These are phyloP conservation scores for Teleiodes luculella DNA, from an alignment of 2,888 invertebrate genomes.

Conservation along the genomic window DNA sequence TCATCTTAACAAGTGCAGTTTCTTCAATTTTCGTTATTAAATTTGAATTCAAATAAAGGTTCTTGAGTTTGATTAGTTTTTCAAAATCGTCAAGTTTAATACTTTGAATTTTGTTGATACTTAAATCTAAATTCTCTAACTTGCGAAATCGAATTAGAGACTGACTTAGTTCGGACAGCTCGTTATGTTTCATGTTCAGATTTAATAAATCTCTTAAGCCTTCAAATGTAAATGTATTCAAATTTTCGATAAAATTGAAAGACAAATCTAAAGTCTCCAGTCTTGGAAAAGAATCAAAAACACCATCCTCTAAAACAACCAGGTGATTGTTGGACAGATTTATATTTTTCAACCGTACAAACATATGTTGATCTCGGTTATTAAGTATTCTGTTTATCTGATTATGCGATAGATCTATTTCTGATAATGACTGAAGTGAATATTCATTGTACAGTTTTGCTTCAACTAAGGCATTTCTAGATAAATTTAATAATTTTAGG, in stretches of 20 bases:
- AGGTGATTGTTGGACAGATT: conserved; percentile 51
- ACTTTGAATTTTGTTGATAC: conserved; percentile 39
- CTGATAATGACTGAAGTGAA: conserved; percentile 31
- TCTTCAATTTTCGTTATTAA: conserved; percentile 35
- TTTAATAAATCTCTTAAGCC: conserved; percentile 41
- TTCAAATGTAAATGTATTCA: conserved; percentile 46
- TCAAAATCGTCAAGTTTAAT: conserved; percentile 40
- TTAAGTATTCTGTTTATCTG: conserved; percentile 36
- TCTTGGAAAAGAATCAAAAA: conserved; percentile 38
- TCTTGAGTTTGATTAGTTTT: conserved; percentile 34
- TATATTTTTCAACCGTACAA: conserved; percentile 32
- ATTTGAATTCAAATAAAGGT: conserved; percentile 47
- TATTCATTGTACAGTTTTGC: conserved; percentile 38
- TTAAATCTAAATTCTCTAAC: conserved; percentile 40
- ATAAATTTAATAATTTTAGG: conserved; percentile 40
- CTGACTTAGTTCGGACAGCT: conserved; percentile 41
- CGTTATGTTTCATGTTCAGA: conserved; percentile 47
- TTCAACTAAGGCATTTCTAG: conserved; percentile 35
- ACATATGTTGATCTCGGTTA: conserved; percentile 22
- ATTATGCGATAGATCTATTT: conserved; percentile 52
- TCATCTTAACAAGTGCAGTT: conserved; percentile 34
- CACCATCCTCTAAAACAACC: conserved; percentile 35
- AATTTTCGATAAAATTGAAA: conserved; percentile 40
- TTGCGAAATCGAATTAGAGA: conserved; percentile 48
- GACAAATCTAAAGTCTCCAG: conserved; percentile 40